Evolutionary conservation across 2,888 invertebrate species (phyloP).

Genomic region (Cecidostiba fungosa): DNA sequence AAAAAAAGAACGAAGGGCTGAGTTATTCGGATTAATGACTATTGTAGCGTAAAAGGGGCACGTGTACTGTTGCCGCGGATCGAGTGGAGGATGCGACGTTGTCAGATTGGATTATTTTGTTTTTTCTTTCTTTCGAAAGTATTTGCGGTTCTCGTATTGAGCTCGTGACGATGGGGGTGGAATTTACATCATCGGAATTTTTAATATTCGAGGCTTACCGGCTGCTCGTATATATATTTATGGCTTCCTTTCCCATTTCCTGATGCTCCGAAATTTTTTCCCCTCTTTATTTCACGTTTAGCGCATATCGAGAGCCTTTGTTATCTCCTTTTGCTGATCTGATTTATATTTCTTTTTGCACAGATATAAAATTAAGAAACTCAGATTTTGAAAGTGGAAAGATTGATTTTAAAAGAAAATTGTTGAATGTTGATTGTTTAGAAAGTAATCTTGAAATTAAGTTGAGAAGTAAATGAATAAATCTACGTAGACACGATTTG

Average conservation of each 20-base stretch:
- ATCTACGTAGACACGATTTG: background rate
- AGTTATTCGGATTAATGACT: background rate
- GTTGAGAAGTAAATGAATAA: background rate
- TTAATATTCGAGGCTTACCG: background rate
- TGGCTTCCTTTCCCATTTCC: background rate
- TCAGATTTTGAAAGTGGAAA: background rate
- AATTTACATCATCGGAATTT: background rate
- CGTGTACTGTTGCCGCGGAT: background rate
- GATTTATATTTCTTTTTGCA: background rate
- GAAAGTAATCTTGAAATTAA: background rate
- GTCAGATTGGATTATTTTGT: background rate
- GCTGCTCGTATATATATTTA: background rate
- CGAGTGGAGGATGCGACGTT: constrained; percentile 9
- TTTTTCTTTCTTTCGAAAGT: constrained; percentile 7
- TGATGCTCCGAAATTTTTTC: background rate
- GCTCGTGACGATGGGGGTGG: background rate
- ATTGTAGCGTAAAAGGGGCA: constrained; percentile 27
- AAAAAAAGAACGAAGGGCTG: background rate
- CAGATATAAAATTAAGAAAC: background rate
- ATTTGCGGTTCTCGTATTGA: background rate
- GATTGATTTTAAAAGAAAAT: background rate
- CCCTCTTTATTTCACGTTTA: background rate
- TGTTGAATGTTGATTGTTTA: background rate
- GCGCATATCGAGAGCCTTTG: background rate
- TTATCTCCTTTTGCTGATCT: background rate